Conservation (phyloP, 2,113 vertebrate species). For the Prunella fulvescens region DNA sequence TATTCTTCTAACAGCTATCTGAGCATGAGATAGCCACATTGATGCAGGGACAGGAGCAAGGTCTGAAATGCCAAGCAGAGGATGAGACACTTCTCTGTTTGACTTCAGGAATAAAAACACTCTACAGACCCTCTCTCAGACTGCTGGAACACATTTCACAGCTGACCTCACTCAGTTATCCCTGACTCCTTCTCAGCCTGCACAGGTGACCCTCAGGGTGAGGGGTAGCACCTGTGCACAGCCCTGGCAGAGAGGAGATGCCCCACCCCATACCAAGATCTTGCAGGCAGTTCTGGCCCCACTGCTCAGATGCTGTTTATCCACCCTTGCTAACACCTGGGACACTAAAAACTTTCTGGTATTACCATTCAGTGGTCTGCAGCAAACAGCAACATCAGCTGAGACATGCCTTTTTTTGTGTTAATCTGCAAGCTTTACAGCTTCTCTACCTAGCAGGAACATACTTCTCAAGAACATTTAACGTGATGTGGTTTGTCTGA, state of each 20-base stretch:
- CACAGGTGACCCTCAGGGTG: background rate
- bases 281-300: background rate
- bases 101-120: background rate
- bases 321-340: background rate
- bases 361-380: background rate
- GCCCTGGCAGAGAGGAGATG: background rate
- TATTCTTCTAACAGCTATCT: background rate
- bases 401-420: accelerated
- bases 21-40: background rate
- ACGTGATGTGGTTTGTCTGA: accelerated
- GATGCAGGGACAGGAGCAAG: background rate
- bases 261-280: accelerated
- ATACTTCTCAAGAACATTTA: background rate
- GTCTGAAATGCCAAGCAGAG: background rate
- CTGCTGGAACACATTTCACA: background rate
- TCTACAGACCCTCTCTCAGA: background rate
- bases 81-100: background rate
- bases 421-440: background rate
- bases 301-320: background rate
- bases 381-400: background rate
- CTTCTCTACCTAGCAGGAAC: background rate
- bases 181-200: background rate
- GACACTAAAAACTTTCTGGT: background rate
- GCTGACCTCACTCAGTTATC: background rate
- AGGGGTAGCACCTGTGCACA: accelerated